phyloP scores from a whole-genome alignment of 1,140 invertebrate species.

The Conopomorpha cramerella region DNA sequence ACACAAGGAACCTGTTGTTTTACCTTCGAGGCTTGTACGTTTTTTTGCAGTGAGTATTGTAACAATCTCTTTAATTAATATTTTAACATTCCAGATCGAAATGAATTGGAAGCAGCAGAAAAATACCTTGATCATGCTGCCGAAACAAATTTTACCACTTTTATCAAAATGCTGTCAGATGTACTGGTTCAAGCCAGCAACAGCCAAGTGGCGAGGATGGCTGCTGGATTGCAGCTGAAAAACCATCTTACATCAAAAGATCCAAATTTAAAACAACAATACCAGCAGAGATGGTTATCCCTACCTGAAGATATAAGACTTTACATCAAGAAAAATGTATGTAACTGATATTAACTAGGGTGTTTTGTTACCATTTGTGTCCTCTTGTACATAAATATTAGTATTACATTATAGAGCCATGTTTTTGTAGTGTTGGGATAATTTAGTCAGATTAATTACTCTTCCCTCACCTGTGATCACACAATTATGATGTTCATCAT shows the following conservation, averaged over 20 bases:
- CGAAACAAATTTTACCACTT: slow-evolving; percentile 88
- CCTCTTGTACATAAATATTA: no score
- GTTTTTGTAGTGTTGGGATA: no score
- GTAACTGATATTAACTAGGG: no score
- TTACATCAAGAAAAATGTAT: slow-evolving; percentile 95
- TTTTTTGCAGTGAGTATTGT: no score
- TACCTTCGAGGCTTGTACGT: no score
- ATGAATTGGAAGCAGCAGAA: slow-evolving; percentile 91
- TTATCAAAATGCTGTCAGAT: slow-evolving; percentile 92
- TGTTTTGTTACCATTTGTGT: neutral
- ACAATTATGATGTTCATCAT: no score
- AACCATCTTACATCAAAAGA: slow-evolving; percentile 99
- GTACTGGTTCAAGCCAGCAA: slow-evolving; percentile 88
- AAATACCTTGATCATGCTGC: slow-evolving; percentile 93
- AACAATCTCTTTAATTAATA: neutral
- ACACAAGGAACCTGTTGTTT: no score
- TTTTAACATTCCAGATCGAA: slow-evolving; percentile 75
- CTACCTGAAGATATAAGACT: slow-evolving; percentile 85
- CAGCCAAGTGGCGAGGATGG: slow-evolving; percentile 93
- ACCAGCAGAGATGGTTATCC: slow-evolving; percentile 90
- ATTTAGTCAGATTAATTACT: no score
- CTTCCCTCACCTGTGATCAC: no score
- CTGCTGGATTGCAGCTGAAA: slow-evolving; percentile 97
- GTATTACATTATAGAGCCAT: no score
- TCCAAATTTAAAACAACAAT: slow-evolving; percentile 74